Evolutionary conservation across 2,888 invertebrate species (phyloP).

Genomic region (Drosophila stalkeri): DNA sequence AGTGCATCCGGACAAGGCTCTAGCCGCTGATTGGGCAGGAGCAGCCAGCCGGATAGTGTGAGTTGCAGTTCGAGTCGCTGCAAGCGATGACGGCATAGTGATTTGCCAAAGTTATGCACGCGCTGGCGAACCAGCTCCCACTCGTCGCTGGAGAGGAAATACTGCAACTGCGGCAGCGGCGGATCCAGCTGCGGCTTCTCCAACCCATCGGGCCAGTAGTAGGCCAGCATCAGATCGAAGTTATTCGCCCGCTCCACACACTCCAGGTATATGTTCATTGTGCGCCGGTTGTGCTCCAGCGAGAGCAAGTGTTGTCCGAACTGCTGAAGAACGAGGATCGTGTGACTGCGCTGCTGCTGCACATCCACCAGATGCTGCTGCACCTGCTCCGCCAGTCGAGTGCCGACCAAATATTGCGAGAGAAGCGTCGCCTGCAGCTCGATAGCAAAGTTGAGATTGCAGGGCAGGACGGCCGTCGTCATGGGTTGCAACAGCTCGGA

Average conservation of each 20-base stretch:
- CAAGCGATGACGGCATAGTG: conserved; percentile 76
- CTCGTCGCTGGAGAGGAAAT: conserved; percentile 76
- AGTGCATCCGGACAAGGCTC: conserved; percentile 41
- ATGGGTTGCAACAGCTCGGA: conserved; percentile 63
- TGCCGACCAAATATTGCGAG: conserved; percentile 82
- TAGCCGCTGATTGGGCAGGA: conserved; percentile 32
- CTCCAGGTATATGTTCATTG: conserved; percentile 83
- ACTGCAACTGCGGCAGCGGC: conserved; percentile 51
- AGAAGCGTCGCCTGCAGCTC: conserved; percentile 82
- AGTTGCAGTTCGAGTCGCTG: conserved; percentile 80
- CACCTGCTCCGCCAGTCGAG: conserved; percentile 81
- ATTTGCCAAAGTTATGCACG: conserved; percentile 84
- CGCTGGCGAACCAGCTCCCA: conserved; percentile 83
- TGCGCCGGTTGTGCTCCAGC: conserved; percentile 82
- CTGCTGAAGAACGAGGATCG: conserved; percentile 66
- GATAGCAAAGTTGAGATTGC: conserved; percentile 77
- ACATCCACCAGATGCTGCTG: conserved; percentile 75
- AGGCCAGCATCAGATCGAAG: conserved; percentile 76
- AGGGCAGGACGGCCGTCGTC: conserved; percentile 37
- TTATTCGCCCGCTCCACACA: conserved; percentile 72
- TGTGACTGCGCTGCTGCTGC: conserved; percentile 63
- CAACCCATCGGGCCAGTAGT: conserved; percentile 83
- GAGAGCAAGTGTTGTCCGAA: conserved; percentile 80
- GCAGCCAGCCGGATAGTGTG: conserved; percentile 60
- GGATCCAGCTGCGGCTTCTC: neutral